phyloP scores from a whole-genome alignment of 2,888 invertebrate genomes.

The Ariolimax columbianus region DNA sequence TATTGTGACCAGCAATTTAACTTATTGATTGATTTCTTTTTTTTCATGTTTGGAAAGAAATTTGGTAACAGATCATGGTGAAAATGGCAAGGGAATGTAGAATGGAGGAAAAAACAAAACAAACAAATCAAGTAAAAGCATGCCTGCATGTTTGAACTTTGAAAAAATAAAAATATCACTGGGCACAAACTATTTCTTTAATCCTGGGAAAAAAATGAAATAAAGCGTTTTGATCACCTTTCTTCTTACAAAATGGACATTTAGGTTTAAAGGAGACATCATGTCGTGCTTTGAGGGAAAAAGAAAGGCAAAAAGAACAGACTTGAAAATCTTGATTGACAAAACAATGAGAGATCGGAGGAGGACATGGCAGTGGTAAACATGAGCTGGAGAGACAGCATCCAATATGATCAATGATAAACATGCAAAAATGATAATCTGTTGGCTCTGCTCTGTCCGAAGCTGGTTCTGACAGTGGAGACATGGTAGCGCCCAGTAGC shows the following conservation, averaged over 20 bases:
- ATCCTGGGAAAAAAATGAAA: slow-evolving; percentile 5
- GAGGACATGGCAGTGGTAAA: neutral
- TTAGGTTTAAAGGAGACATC: slow-evolving; percentile 38
- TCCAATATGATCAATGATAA: neutral
- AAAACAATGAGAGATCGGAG: neutral
- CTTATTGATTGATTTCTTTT: neutral
- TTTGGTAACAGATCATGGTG: slow-evolving; percentile 28
- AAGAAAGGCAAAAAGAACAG: slow-evolving; percentile 11
- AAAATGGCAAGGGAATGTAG: slow-evolving; percentile 22
- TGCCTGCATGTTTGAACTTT: slow-evolving; percentile 21
- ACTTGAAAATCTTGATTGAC: slow-evolving; percentile 20
- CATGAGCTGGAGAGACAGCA: neutral
- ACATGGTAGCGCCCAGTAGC: neutral
- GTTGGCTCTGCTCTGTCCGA: no score
- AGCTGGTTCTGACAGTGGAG: neutral
- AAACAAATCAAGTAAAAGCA: slow-evolving; percentile 12
- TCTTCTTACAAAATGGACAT: slow-evolving; percentile 37
- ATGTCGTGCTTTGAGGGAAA: slow-evolving; percentile 18
- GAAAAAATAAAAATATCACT: slow-evolving; percentile 15
- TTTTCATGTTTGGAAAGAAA: neutral
- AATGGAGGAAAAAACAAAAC: neutral
- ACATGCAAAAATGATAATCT: slow-evolving; percentile 16
- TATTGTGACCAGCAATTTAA: no score
- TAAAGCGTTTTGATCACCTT: slow-evolving; percentile 12
- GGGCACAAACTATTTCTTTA: slow-evolving; percentile 30